phyloP scores from a whole-genome alignment of 2,797 vertebrate species.

The Parambassis ranga region DNA sequence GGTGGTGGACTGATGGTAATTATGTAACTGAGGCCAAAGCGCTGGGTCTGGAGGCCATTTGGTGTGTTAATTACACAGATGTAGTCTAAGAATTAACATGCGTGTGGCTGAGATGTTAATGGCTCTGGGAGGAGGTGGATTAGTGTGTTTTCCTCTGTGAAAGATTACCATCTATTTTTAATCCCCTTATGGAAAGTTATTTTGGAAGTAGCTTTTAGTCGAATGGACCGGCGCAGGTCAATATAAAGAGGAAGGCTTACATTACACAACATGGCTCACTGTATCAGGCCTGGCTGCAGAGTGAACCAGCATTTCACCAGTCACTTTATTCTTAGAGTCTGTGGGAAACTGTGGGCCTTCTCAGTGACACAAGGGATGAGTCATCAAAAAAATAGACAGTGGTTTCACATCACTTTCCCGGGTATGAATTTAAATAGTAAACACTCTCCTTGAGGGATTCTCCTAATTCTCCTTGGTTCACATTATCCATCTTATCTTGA shows the following conservation, averaged over 20 bases:
- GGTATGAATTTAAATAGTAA: background rate
- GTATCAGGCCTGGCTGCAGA: conserved; percentile 21
- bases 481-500: too few species aligned
- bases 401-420: conserved; percentile 9
- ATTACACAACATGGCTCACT: conserved; percentile 37
- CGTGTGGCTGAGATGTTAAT: conserved; percentile 26
- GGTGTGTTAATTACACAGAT: conserved; percentile 62
- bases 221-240: conserved; percentile 21
- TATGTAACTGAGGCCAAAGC: conserved; percentile 53
- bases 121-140: conserved; percentile 27
- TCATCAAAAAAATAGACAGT: conserved; percentile 30
- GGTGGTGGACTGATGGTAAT: conserved; percentile 44
- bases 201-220: conserved; percentile 43
- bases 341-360: conserved; percentile 37
- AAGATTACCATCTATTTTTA: conserved; percentile 49
- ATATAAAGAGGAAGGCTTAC: conserved; percentile 36
- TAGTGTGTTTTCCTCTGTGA: conserved; percentile 23
- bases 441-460: too few species aligned
- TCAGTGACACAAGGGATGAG: conserved; percentile 32
- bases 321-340: conserved; percentile 46
- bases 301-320: conserved; percentile 31
- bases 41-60: conserved; percentile 42
- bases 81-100: conserved; percentile 51
- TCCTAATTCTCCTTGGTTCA: background rate
- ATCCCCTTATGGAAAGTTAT: conserved; percentile 40